These are phyloP conservation scores for Anthopleura sola DNA, from an alignment of 64 coral and sea anemone species.

Conservation along the genomic window DNA sequence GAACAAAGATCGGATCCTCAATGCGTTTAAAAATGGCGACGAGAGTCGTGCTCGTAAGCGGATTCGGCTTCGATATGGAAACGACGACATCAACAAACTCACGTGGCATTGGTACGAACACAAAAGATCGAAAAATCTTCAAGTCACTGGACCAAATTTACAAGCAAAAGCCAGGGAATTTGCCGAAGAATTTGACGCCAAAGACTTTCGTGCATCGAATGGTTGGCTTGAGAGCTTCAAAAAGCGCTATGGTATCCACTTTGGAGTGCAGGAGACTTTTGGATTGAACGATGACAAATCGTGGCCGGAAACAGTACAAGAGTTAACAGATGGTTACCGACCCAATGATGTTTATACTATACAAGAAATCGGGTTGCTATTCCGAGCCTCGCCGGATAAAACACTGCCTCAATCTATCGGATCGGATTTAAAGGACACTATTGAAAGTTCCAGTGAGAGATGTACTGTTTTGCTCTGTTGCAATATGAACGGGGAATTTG, in stretches of 20 bases:
- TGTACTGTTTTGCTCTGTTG: slow-evolving; percentile 19
- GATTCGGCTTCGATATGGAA: slow-evolving; percentile 3
- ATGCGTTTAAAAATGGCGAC: neutral
- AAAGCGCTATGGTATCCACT: slow-evolving; percentile 21
- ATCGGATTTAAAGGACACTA: neutral
- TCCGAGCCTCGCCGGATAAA: slow-evolving; percentile 19
- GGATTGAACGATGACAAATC: neutral
- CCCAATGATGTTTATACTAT: slow-evolving; percentile 15
- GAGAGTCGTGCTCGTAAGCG: slow-evolving; percentile 16
- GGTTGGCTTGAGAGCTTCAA: slow-evolving; percentile 46
- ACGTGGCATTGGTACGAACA: slow-evolving; percentile 42
- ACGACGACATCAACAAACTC: slow-evolving; percentile 34
- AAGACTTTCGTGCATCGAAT: slow-evolving; percentile 38
- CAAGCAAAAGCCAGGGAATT: slow-evolving; percentile 31
- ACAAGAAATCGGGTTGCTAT: slow-evolving; percentile 23
- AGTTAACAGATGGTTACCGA: slow-evolving; percentile 17
- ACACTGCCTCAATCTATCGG: neutral
- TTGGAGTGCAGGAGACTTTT: neutral
- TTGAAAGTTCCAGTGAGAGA: slow-evolving; percentile 13
- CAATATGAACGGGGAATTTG: slow-evolving; percentile 18
- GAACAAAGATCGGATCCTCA: slow-evolving; percentile 17
- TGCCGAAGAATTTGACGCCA: slow-evolving; percentile 17
- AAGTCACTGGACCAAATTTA: neutral
- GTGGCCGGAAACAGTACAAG: neutral
- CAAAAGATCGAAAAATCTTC: neutral